Percentiles rank a stretch among this genome's conserved stretches.
These are phyloP conservation scores for Neofelis nebulosa DNA, from an alignment of 2,113 vertebrate species.

Conservation along the genomic window DNA sequence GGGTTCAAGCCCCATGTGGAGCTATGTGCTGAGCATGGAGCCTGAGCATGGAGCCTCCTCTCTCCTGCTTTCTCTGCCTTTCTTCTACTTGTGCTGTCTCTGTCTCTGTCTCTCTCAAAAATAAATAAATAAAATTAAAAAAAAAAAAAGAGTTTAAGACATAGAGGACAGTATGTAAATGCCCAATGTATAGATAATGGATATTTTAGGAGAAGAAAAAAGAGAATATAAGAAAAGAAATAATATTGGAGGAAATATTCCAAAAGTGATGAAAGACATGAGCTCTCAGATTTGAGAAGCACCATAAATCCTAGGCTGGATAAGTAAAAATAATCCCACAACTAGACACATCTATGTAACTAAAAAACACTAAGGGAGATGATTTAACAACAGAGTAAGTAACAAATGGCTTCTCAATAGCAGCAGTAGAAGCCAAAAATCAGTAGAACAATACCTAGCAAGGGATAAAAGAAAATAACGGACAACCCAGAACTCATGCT, in stretches of 20 bases:
- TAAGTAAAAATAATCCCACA: neutral
- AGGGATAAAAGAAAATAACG: neutral
- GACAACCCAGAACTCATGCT: neutral
- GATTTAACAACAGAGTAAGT: neutral
- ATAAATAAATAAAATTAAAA: no score
- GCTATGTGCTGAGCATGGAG: no score
- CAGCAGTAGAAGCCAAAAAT: neutral
- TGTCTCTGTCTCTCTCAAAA: no score
- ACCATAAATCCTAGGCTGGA: neutral
- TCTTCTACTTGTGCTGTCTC: no score
- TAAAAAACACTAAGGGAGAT: neutral
- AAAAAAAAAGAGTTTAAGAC: neutral
- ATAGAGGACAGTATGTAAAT: neutral
- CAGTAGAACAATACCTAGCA: neutral
- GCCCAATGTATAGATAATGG: neutral
- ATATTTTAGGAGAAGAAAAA: neutral
- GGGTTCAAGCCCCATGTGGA: no score
- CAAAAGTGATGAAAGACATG: neutral
- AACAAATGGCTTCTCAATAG: neutral
- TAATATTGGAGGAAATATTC: slow-evolving; percentile 1
- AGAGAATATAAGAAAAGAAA: neutral
- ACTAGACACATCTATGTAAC: neutral
- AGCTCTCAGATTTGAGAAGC: neutral
- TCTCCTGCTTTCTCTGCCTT: no score
- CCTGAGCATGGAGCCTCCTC: no score